Percentiles rank a stretch among this genome's conserved stretches.
phyloP scores from a whole-genome alignment of 2,888 invertebrate genomes.

The Philereme vetulata region DNA sequence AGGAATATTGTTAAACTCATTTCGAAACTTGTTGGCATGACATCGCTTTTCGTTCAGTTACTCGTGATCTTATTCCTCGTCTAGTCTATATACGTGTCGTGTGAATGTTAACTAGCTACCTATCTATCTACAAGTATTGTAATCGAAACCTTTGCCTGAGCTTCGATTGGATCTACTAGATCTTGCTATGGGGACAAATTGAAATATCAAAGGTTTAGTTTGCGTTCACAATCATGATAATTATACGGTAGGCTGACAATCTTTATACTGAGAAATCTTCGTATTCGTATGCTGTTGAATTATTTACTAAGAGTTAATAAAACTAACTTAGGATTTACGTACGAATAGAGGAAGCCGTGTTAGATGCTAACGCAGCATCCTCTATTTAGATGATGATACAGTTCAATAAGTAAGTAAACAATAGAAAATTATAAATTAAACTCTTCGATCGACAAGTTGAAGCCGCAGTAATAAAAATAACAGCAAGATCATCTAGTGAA shows the following conservation, averaged over 20 bases:
- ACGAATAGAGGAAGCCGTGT: neutral
- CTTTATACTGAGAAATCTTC: too few relatives aligned
- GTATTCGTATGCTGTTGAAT: too few relatives aligned
- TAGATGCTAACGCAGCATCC: neutral
- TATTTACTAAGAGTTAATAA: too few relatives aligned
- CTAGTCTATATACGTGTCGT: slow-evolving; percentile 45
- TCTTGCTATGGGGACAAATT: slow-evolving; percentile 60
- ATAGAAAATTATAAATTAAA: neutral
- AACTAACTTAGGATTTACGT: too few relatives aligned
- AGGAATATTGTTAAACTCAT: slow-evolving; percentile 42
- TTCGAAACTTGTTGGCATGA: slow-evolving; percentile 68
- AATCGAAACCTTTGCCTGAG: slow-evolving; percentile 59
- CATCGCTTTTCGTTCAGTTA: slow-evolving; percentile 57
- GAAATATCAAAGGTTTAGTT: slow-evolving; percentile 28
- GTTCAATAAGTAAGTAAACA: neutral
- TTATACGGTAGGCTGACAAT: too few relatives aligned
- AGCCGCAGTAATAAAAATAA: neutral
- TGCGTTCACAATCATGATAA: neutral
- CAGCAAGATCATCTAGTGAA: neutral
- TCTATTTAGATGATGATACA: neutral
- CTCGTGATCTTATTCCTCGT: slow-evolving; percentile 38
- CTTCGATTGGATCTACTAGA: slow-evolving; percentile 63
- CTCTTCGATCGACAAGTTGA: too few relatives aligned
- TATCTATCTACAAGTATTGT: slow-evolving; percentile 45
- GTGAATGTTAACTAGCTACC: slow-evolving; percentile 51